Evolutionary conservation across 2,888 invertebrate species (phyloP).

Genomic region (Heliconius erato): DNA sequence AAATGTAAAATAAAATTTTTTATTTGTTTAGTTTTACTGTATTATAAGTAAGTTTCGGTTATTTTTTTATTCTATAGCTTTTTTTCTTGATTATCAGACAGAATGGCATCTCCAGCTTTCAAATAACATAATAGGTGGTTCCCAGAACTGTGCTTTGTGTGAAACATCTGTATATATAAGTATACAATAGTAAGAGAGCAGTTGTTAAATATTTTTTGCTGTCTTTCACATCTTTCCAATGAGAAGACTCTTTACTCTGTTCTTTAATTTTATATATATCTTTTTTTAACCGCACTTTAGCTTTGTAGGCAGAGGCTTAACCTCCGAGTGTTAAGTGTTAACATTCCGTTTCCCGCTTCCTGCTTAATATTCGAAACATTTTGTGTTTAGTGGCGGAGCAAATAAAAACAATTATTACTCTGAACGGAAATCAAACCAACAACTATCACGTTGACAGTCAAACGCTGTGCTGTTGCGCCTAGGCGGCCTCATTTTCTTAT

Average conservation of each 20-base stretch:
- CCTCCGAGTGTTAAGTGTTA: too few species aligned
- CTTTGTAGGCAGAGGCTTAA: too few species aligned
- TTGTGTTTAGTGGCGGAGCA: background rate
- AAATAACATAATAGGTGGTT: conserved; percentile 13
- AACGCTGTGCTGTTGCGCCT: background rate
- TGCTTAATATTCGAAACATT: too few species aligned
- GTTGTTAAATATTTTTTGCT: background rate
- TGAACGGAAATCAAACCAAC: background rate
- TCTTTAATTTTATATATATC: background rate
- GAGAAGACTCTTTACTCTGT: background rate
- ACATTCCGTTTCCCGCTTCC: background rate
- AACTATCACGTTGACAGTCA: background rate
- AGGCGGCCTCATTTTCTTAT: background rate
- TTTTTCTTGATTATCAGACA: background rate
- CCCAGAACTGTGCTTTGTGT: background rate
- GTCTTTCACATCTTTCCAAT: background rate
- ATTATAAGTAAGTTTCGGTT: background rate
- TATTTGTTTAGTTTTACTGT: background rate
- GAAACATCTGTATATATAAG: background rate
- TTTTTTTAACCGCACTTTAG: too few species aligned
- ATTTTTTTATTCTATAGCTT: background rate
- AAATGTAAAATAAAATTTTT: too few species aligned
- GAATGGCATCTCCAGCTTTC: conserved; percentile 16
- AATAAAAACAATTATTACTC: background rate
- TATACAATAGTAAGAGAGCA: background rate